Evolutionary conservation across 1,140 invertebrate genomes (phyloP), one percentile per base, ranked within the genome.

Genomic region (Philopotamus ludificatus): DNA sequence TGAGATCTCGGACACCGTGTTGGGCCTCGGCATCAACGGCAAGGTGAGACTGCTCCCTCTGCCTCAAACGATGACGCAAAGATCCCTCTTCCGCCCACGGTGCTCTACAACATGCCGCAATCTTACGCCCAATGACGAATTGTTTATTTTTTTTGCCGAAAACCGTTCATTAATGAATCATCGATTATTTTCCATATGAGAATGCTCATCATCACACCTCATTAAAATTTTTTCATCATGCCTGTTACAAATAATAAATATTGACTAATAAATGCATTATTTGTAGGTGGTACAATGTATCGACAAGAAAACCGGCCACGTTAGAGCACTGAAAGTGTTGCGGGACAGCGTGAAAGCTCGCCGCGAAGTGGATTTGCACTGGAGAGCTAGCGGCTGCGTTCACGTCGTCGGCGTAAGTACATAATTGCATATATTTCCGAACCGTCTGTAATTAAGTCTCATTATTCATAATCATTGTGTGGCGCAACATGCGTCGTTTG

Each of bases 21-120:
- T 99, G 41, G 97, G 97, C n/a, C 85, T 98, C 22, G 97, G 97
- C 12, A 98, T 99, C 70, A 98, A 97, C 78, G 97, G 97, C 34
- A 98, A 98, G 86, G 92, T 94, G n/a, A n/a, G n/a, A n/a, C n/a
- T n/a, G n/a, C n/a, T n/a, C n/a, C 71, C 57, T 72, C n/a, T n/a
- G n/a, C n/a, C n/a, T n/a, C n/a, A n/a, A 16, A 50, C 20, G 41
- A 47, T 59, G 2, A 25, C 26, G 16, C 15, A 59, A 8, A 8
- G 34, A 39, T n/a, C 8, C 34, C 34, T 39, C n/a, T n/a, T 39
- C 8, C n/a, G 7, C 8, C 34, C 34, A 39, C n/a, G 34, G 34
- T 39, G 7, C 34, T 39, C 34, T n/a, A n/a, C n/a, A n/a, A n/a
- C n/a, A n/a, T n/a, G n/a, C n/a, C 8, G n/a, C n/a, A 39, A 39